Evolutionary conservation across 2,113 vertebrate species (phyloP).

Genomic region (Neogale vison): DNA sequence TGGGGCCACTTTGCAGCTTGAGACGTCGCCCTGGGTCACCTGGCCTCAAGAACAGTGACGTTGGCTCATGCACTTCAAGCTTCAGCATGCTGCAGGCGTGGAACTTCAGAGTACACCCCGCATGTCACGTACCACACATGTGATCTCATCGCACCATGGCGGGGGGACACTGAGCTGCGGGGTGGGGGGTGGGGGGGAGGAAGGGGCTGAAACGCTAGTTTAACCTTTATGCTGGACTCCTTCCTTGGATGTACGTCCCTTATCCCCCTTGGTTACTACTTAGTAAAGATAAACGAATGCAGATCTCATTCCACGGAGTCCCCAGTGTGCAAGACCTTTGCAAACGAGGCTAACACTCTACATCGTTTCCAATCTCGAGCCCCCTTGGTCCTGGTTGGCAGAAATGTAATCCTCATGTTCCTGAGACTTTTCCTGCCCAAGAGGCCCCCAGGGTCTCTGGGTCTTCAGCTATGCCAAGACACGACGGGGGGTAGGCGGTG

Average conservation of each 20-base stretch:
- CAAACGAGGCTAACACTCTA: not conserved
- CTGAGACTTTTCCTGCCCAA: not conserved
- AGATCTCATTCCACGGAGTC: not conserved
- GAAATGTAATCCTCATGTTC: not conserved
- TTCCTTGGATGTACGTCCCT: rapidly evolving
- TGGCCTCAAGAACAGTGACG: not conserved
- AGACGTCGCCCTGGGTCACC: not conserved
- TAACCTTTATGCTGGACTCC: not conserved
- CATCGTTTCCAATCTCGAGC: not conserved
- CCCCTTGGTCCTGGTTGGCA: not conserved
- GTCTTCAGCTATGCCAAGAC: not conserved
- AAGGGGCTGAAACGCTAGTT: not conserved
- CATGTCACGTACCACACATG: rapidly evolving
- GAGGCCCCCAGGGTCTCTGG: not conserved
- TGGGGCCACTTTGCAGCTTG: not conserved
- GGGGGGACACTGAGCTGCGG: not conserved
- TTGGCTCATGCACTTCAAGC: rapidly evolving
- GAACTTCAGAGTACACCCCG: rapidly evolving
- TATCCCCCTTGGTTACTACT: not conserved
- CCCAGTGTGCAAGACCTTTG: not conserved
- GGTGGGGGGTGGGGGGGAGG: not conserved
- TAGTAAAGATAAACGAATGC: not conserved
- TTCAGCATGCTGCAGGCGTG: not conserved
- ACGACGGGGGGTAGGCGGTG: not conserved
- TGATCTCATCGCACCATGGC: not conserved